These are phyloP conservation scores for Cossypha polioptera DNA, from an alignment of 2,797 vertebrate genomes.

Conservation along the genomic window DNA sequence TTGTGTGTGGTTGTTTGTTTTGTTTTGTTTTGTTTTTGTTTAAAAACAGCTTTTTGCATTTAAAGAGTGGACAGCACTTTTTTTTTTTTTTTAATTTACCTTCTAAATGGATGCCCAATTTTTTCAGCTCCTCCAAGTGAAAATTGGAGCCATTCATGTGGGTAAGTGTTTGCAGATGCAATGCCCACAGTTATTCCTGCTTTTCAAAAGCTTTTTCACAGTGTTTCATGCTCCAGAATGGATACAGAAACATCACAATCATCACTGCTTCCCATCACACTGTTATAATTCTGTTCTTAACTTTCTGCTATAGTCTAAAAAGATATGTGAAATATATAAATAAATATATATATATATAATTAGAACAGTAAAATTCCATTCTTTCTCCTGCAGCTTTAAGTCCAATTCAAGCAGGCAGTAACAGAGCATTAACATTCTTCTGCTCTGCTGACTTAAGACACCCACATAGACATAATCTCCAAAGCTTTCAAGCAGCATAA, in stretches of 20 bases:
- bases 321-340: neutral
- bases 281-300: neutral
- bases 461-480: neutral
- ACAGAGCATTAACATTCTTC: conserved; percentile 13
- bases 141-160: neutral
- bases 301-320: neutral
- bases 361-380: neutral
- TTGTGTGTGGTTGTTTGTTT: too few relatives aligned
- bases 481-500: neutral
- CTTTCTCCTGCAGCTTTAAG: neutral
- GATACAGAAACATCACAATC: neutral
- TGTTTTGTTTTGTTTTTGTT: neutral
- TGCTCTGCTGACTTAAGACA: neutral
- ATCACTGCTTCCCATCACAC: neutral
- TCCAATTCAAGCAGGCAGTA: neutral
- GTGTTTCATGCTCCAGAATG: neutral
- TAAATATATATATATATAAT: neutral
- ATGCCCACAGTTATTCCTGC: neutral
- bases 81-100: neutral
- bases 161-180: neutral
- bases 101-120: neutral
- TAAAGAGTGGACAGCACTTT: neutral
- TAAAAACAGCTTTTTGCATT: neutral
- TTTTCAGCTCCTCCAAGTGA: neutral
- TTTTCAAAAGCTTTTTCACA: neutral